Base-by-base conservation (phyloP, 1,140 invertebrate genomes). In the Saccostrea echinata region DNA sequence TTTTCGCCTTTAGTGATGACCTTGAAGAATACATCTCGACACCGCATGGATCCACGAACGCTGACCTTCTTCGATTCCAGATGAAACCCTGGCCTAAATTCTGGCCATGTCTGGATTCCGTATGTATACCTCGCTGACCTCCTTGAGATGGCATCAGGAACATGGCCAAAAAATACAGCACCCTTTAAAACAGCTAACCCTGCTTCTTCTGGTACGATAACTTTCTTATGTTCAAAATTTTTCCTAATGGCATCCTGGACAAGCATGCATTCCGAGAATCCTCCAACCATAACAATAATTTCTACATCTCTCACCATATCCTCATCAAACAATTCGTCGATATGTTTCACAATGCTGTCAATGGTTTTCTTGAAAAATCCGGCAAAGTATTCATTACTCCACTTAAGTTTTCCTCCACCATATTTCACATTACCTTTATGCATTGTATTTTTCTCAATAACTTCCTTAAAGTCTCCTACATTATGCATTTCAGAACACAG, bases 261-360 rank as follows among this genome's bases (percentile, higher is more conserved):
- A 16, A 89, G 64, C 30, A 18, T 55, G n/a, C 85, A 90, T 76
- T 90, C 90, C 21, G 88, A 90, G 76, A 89, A 90, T 1, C 90
- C 84, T 30, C 90, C 90, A n/a, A 90, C 88, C 88, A 90, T 86
- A 33, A 90, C 82, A 57, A 90, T 85, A 21, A 68, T 86, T 21
- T 76, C 53, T 9, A 88, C 76, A 21, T 84, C 86, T 84, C 27
- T 76, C 24, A 84, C 83, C n/a, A 51, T 11, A 21, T 52, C 24
- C 11, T 88, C 61, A 61, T 86, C 16, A n/a, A 90, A 68, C 13
- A 90, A 43, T n/a, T 84, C 84, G 24, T 87, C 68, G 8, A 90
- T 83, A 84, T 89, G 86, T 33, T 76, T 57, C 3, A 88, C 43
- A 21, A 89, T 88, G 27, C 53, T 71, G 11, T 87, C 16, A 82